phyloP scores from a whole-genome alignment of 2,797 vertebrate species.

The Tinamus major region DNA sequence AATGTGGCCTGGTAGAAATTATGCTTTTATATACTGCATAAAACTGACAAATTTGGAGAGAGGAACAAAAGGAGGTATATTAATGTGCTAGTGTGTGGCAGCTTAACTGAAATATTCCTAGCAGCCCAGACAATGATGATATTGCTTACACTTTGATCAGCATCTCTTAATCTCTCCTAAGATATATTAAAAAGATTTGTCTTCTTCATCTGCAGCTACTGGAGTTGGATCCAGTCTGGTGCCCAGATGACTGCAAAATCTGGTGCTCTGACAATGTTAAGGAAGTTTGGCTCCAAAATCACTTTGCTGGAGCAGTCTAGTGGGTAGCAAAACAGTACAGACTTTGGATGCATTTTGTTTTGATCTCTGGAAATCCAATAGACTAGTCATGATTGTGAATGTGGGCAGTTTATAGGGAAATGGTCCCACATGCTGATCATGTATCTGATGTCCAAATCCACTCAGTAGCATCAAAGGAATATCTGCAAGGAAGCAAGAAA shows the following conservation, averaged over 20 bases:
- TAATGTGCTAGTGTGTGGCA: background rate
- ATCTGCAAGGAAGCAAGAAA: conserved; percentile 74
- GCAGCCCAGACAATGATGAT: background rate
- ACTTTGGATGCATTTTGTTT: conserved; percentile 36
- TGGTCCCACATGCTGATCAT: conserved; percentile 45
- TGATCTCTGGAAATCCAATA: conserved; percentile 58
- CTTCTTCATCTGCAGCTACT: conserved; percentile 18
- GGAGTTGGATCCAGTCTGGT: conserved; percentile 52
- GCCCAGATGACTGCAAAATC: conserved; percentile 57
- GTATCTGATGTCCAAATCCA: conserved; percentile 43
- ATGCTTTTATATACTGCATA: background rate
- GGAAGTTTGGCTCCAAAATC: conserved; percentile 54
- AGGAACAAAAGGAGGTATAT: background rate
- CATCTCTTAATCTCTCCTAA: conserved; percentile 45
- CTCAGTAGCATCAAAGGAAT: conserved; percentile 71
- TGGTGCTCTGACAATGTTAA: conserved; percentile 41
- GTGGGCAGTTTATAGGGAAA: conserved; percentile 49
- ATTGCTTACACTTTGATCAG: conserved; percentile 15
- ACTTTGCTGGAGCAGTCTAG: conserved; percentile 12
- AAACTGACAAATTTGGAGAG: background rate
- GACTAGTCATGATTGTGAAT: conserved; percentile 32
- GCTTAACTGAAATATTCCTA: background rate
- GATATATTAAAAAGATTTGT: conserved; percentile 32
- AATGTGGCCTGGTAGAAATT: fast-evolving
- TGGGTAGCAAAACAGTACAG: background rate